Conservation (phyloP, 2,888 invertebrate species). For the Phengaris arion region DNA sequence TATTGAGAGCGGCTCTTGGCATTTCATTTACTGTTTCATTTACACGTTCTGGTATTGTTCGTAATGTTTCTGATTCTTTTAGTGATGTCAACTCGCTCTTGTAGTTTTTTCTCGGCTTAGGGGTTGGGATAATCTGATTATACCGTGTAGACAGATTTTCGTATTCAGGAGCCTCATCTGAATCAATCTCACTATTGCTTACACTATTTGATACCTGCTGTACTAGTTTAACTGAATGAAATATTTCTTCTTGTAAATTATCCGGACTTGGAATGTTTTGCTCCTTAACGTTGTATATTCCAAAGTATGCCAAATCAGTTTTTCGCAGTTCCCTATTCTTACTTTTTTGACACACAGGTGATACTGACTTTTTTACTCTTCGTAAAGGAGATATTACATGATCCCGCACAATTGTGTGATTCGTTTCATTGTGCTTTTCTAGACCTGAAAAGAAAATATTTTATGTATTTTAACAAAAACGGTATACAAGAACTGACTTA, state of each 20-base stretch:
- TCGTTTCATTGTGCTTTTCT: slow-evolving; percentile 34
- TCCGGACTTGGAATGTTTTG: slow-evolving; percentile 40
- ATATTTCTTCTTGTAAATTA: slow-evolving; percentile 55
- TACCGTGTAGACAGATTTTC: slow-evolving; percentile 55
- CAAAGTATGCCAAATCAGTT: slow-evolving; percentile 81
- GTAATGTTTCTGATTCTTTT: slow-evolving; percentile 49
- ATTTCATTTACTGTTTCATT: slow-evolving; percentile 45
- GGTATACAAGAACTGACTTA: too few relatives aligned
- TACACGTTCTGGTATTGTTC: slow-evolving; percentile 60
- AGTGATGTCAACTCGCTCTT: slow-evolving; percentile 48
- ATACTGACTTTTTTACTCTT: slow-evolving; percentile 49
- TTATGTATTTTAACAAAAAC: background rate
- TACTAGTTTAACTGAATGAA: slow-evolving; percentile 67
- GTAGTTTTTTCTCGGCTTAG: slow-evolving; percentile 59
- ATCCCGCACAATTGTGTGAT: slow-evolving; percentile 35
- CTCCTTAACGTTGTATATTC: slow-evolving; percentile 52
- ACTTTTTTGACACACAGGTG: slow-evolving; percentile 51
- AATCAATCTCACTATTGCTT: slow-evolving; percentile 69
- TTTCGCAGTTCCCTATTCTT: slow-evolving; percentile 76
- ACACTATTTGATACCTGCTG: slow-evolving; percentile 65
- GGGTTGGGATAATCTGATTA: slow-evolving; percentile 54
- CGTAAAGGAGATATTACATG: slow-evolving; percentile 26
- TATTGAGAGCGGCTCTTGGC: background rate
- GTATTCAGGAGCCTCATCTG: slow-evolving; percentile 66
- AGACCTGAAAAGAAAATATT: slow-evolving; percentile 35